These are phyloP conservation scores for Pollimyrus isidori DNA, from an alignment of 2,113 vertebrate genomes.

Conservation along the genomic window DNA sequence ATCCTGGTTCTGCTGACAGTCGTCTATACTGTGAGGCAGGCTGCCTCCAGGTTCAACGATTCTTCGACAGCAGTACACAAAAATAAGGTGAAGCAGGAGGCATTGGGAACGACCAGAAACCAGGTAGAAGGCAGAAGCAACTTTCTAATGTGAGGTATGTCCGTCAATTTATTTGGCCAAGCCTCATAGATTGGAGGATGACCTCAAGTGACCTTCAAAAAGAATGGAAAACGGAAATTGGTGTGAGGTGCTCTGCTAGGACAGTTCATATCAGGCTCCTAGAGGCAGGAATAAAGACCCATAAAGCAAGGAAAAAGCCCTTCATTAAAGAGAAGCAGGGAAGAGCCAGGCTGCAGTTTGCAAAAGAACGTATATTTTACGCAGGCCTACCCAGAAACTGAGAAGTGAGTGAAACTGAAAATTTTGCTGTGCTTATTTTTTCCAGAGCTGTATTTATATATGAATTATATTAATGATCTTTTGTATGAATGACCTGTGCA, in stretches of 20 bases:
- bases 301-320: neutral
- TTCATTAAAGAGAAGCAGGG: neutral
- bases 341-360: neutral
- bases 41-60: no score
- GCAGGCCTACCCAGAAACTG: neutral
- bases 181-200: neutral
- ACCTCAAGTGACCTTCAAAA: neutral
- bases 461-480: neutral
- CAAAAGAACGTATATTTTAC: neutral
- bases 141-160: neutral
- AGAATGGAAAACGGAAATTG: neutral
- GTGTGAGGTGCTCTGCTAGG: neutral
- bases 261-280: neutral
- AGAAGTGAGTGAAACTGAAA: neutral
- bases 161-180: neutral
- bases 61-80: neutral
- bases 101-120: neutral
- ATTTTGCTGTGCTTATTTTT: neutral
- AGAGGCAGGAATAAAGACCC: neutral
- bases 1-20: neutral
- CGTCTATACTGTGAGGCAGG: neutral
- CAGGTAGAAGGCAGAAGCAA: neutral
- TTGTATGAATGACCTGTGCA: neutral
- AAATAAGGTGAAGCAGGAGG: neutral
- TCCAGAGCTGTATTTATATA: neutral